Evolutionary conservation across 1,140 invertebrate species (phyloP), one percentile per base, ranked within the genome.

Genomic region (Drosophila auraria): DNA sequence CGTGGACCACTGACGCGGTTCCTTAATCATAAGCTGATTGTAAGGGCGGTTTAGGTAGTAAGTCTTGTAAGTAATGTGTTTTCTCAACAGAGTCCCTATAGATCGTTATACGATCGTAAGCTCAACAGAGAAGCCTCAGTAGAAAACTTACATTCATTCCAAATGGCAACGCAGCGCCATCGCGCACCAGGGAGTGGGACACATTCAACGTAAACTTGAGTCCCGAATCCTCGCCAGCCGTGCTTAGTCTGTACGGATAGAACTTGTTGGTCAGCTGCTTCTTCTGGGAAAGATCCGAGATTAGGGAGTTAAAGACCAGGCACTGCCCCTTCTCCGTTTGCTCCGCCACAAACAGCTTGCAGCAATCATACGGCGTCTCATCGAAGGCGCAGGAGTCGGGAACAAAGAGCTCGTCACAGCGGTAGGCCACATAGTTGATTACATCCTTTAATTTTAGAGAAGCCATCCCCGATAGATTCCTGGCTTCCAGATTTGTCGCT

Each of bases 301-400:
- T 83, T 6, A 92, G 12, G 5, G 90, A 92, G 27, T 92, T 92
- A 25, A 92, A 92, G 5, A 92, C 90, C 64, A 87, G 47, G 38
- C 90, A 92, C 17, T 65, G 45, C 4, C 90, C 90, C 27, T 62
- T 70, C n/a, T 92, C 82, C 2, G 83, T 92, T 38, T 54, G 54
- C 60, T 92, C 90, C 2, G 63, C 44, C 12, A 92, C 73, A 42
- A 92, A 92, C 0, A 90, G 57, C 40, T 84, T 72, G 38, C 90
- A 92, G 72, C 90, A 92, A 20, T 90, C 86, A 9, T 83, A 76
- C 0, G 30, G 8, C 0, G 80, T 87, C 27, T 87, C 83, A 25
- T 90, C 90, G 8, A 87, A 92, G 14, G 70, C n/a, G 6, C 90
- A 92, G n/a, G 87, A 78, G 8, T 65, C 44, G 15, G 53, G 49